A percentile compares a stretch with the other conserved stretches of the same genome.
These are phyloP conservation scores for Drosophila histrio DNA, from an alignment of 2,888 invertebrate genomes.

Conservation along the genomic window DNA sequence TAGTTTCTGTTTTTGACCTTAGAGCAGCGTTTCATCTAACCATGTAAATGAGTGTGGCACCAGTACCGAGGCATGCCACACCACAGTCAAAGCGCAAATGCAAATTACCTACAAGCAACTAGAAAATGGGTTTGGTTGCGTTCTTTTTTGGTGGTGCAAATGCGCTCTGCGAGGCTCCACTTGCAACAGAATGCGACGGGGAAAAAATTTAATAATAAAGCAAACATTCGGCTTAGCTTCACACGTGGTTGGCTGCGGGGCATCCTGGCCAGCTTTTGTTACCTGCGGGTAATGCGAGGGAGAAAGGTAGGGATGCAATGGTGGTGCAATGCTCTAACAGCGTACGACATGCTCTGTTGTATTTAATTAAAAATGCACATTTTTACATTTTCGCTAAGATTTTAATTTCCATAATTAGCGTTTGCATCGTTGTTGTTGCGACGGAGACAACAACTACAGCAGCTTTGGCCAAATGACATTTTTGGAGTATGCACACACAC, in stretches of 20 bases:
- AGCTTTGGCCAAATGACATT: constrained; percentile 48
- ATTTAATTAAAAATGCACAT: constrained; percentile 78
- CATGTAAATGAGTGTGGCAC: constrained; percentile 12
- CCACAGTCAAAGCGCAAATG: constrained; percentile 45
- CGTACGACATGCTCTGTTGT: constrained; percentile 50
- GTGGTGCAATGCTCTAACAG: constrained; percentile 22
- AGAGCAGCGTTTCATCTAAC: constrained; percentile 27
- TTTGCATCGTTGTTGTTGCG: constrained; percentile 38
- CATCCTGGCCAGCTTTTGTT: constrained; percentile 59
- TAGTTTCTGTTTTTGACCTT: constrained; percentile 39
- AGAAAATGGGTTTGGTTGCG: constrained; percentile 14
- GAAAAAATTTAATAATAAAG: constrained; percentile 45
- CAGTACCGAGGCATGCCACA: constrained; percentile 14
- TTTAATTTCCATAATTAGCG: constrained; percentile 79
- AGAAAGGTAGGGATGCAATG: neutral
- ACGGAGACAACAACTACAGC: constrained; percentile 13
- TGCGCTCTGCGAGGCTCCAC: constrained; percentile 30
- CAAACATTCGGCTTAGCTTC: constrained; percentile 49
- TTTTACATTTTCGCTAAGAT: constrained; percentile 73
- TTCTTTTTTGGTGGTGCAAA: constrained; percentile 23
- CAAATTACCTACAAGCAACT: constrained; percentile 43
- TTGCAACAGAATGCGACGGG: neutral
- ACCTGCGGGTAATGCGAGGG: constrained; percentile 21
- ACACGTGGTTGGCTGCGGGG: constrained; percentile 64
- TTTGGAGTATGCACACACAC: constrained; percentile 41